Conservation (phyloP, 2,797 vertebrate genomes). For the Phalloptychus januarius region DNA sequence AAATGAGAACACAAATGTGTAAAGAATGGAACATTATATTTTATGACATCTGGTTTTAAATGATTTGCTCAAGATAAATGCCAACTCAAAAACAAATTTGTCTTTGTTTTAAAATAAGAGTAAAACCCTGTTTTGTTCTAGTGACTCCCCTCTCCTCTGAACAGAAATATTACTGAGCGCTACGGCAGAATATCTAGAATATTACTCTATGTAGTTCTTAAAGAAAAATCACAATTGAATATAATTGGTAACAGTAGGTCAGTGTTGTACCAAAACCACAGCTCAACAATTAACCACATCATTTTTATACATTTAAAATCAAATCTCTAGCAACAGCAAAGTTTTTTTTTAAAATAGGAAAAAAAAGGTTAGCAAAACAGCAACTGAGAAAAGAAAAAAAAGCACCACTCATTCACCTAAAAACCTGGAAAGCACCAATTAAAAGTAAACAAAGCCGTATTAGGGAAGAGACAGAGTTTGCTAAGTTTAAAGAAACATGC, state of each 20-base stretch:
- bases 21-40: neutral
- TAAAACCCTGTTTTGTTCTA: neutral
- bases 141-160: neutral
- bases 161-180: neutral
- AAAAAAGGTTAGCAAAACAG: slow-evolving; percentile 6
- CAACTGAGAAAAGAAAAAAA: slow-evolving; percentile 19
- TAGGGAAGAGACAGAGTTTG: slow-evolving; percentile 29
- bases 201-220: neutral
- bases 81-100: neutral
- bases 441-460: slow-evolving; percentile 23
- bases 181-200: neutral
- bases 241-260: neutral
- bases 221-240: neutral
- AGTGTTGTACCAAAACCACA: neutral
- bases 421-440: slow-evolving; percentile 6
- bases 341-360: no score
- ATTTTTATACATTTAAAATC: neutral
- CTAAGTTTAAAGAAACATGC: slow-evolving; percentile 57
- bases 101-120: neutral
- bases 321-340: slow-evolving; percentile 20
- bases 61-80: neutral
- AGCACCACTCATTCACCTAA: slow-evolving; percentile 10
- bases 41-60: neutral
- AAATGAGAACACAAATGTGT: neutral
- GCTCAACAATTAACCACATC: neutral